These are phyloP conservation scores for Hippolais icterina DNA, from an alignment of 2,113 vertebrate genomes.

Conservation along the genomic window DNA sequence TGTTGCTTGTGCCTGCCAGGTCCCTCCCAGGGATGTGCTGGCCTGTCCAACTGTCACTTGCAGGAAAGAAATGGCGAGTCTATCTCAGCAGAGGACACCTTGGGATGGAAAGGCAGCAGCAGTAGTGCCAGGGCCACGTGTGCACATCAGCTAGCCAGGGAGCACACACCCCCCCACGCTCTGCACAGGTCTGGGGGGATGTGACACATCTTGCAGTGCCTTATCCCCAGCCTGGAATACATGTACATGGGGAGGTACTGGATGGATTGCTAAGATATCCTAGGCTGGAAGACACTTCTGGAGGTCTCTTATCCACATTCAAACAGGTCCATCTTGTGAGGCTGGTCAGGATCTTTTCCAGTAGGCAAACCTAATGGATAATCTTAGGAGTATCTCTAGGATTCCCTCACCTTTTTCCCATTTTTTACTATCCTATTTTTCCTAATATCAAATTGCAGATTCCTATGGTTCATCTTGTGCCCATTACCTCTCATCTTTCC, in stretches of 20 bases:
- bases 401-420: neutral
- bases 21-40: neutral
- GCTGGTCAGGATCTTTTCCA: neutral
- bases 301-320: neutral
- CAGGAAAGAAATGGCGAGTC: neutral
- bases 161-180: neutral
- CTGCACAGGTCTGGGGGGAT: accelerated
- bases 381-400: neutral
- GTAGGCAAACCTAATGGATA: neutral
- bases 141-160: neutral
- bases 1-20: neutral
- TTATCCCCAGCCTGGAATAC: neutral
- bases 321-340: neutral
- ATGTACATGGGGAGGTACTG: accelerated
- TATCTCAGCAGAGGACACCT: neutral
- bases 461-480: neutral
- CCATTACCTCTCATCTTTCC: neutral
- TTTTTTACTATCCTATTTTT: neutral
- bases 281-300: neutral
- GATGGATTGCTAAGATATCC: neutral
- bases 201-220: neutral
- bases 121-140: accelerated
- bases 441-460: neutral
- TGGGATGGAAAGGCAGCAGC: neutral
- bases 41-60: neutral